Conservation (phyloP, 2,797 vertebrate species). For the Distichodus sexfasciatus region DNA sequence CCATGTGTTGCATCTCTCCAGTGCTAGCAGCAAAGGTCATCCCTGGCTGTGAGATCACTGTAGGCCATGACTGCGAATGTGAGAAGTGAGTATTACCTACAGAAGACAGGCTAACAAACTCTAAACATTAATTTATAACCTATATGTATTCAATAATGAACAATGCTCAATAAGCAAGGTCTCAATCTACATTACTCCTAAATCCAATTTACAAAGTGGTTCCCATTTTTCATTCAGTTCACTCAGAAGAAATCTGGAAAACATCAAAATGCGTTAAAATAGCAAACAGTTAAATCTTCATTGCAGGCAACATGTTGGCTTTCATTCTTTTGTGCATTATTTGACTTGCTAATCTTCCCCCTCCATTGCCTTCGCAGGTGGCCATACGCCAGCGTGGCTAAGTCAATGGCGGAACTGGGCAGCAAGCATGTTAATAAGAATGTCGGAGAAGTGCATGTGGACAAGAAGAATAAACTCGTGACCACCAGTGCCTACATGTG, state of each 20-base stretch:
- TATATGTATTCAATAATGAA: not conserved
- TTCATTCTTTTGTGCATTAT: too few species aligned
- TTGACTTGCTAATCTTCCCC: not conserved
- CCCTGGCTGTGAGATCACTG: conserved; percentile 85
- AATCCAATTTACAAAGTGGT: too few species aligned
- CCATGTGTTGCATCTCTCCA: conserved; percentile 89
- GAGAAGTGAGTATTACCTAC: conserved; percentile 56
- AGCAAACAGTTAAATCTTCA: not conserved
- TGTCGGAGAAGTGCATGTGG: conserved; percentile 75
- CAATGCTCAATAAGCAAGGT: too few species aligned
- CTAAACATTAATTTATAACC: not conserved
- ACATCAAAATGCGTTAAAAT: not conserved
- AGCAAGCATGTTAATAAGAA: conserved; percentile 81
- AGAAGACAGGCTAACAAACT: not conserved
- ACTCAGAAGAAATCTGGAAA: too few species aligned
- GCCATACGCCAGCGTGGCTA: conserved; percentile 76
- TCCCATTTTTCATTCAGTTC: too few species aligned
- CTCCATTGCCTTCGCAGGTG: conserved; percentile 64
- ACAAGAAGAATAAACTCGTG: conserved; percentile 81
- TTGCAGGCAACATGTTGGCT: not conserved
- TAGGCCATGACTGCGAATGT: conserved; percentile 86
- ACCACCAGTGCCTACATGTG: conserved; percentile 85
- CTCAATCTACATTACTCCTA: too few species aligned
- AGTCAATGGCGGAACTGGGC: conserved; percentile 72
- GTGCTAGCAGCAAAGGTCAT: conserved; percentile 85